Evolutionary conservation across 2,797 vertebrate genomes (phyloP), one percentile per base, ranked within the genome.

Genomic region (Gymnothorax javanicus): DNA sequence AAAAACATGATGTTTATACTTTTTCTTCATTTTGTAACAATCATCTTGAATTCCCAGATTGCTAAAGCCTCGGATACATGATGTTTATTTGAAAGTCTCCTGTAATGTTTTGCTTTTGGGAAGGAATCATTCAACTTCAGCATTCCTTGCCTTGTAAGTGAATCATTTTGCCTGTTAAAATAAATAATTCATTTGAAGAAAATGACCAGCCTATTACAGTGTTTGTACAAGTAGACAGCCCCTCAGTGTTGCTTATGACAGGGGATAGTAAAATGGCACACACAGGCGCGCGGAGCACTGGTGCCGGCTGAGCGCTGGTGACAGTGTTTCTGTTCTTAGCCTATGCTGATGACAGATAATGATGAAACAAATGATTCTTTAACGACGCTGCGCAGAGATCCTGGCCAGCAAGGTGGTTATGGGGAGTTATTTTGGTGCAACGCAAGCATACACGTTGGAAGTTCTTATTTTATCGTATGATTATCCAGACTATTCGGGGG

Each of bases 151-250:
- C 91, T 93, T 93, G 93, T 91, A 67, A n/a, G 62, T 67, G 62
- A 93, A 94, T 94, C 91, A 92, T 92, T 95, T 93, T 92, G 91
- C 92, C 91, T 92, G 92, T 94, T 95, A 87, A 95, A 95, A 95
- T 94, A 95, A 95, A 96, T 94, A 95, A 27, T 90, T 93, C 92
- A n/a, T 91, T 92, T 2, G 89, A 93, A 93, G 94, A 94, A 92
- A 94, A 93, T 92, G 89, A 86, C 43, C 90, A 92, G 92, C 92
- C 91, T 92, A 92, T 92, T 91, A 88, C 89, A 88, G 89, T 90
- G 92, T 95, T 94, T 92, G 94, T 90, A 71, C 84, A 89, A 89
- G 82, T 75, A 90, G 82, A 86, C 86, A 87, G 73, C 62, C 62
- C n/a, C n/a, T 67, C 62, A 67, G 62, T 84, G 87, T 77, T 84